phyloP scores from a whole-genome alignment of 2,113 vertebrate species.

The Cryptotis parvus region DNA sequence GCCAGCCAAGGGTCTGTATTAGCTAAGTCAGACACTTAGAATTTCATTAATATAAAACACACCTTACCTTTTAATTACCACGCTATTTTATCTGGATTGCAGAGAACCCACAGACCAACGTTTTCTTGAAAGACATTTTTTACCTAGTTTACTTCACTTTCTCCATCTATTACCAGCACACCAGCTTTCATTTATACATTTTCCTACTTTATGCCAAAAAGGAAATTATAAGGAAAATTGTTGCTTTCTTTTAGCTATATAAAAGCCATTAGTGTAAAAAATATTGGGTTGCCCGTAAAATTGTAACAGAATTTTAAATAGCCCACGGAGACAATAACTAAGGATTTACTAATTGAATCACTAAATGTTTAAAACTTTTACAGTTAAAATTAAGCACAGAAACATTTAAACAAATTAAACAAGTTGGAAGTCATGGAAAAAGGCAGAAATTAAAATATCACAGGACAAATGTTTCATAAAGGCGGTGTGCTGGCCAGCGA shows the following conservation, averaged over 20 bases:
- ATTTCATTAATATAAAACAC: not conserved
- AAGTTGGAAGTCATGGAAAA: not conserved
- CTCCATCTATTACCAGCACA: not conserved
- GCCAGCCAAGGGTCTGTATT: not conserved
- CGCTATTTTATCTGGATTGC: not conserved
- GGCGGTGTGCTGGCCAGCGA: not conserved
- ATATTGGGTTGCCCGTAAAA: no score
- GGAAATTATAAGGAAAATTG: no score
- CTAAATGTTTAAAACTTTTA: no score
- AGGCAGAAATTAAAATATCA: not conserved
- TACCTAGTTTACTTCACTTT: constrained; percentile 32
- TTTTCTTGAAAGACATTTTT: not conserved
- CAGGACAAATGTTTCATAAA: not conserved
- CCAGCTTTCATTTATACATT: constrained; percentile 18
- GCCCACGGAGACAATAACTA: no score
- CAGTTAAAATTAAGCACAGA: no score
- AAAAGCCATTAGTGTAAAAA: no score
- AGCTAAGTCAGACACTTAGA: not conserved
- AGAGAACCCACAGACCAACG: not conserved
- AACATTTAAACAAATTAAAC: not conserved
- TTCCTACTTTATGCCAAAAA: no score
- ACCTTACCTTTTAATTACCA: not conserved
- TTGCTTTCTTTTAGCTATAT: no score
- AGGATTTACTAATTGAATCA: no score
- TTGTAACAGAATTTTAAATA: no score